These are phyloP conservation scores for Cylloceria caligata DNA, from an alignment of 2,888 invertebrate species.

Conservation along the genomic window DNA sequence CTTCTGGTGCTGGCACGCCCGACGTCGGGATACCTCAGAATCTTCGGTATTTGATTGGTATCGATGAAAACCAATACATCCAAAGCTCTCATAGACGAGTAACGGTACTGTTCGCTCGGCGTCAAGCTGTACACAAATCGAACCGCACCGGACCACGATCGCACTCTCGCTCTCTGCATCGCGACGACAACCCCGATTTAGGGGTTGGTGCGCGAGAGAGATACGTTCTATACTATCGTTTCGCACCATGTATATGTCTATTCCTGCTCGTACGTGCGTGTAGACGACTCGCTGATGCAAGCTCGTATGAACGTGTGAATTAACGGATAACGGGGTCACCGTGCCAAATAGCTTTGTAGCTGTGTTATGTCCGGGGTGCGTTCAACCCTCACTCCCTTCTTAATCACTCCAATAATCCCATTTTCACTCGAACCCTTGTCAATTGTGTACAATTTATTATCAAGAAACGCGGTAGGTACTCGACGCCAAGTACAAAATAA, in stretches of 20 bases:
- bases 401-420: constrained; percentile 68
- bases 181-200: constrained; percentile 65
- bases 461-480: not conserved
- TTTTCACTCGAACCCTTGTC: constrained; percentile 66
- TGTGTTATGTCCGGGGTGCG: constrained; percentile 66
- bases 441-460: constrained; percentile 12
- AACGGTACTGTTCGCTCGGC: constrained; percentile 56
- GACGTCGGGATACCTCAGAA: constrained; percentile 81
- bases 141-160: constrained; percentile 53
- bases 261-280: constrained; percentile 72
- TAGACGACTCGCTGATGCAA: constrained; percentile 56
- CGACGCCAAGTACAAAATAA: too few species aligned
- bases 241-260: constrained; percentile 67
- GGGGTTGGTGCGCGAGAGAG: constrained; percentile 56
- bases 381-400: constrained; percentile 63
- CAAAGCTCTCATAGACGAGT: constrained; percentile 40
- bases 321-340: constrained; percentile 79
- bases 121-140: constrained; percentile 73
- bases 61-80: constrained; percentile 75
- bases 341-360: constrained; percentile 76
- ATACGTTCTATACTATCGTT: constrained; percentile 39
- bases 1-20: constrained; percentile 63
- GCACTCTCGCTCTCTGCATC: constrained; percentile 55
- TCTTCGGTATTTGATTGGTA: constrained; percentile 83
- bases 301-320: constrained; percentile 52